Evolutionary conservation across 2,888 invertebrate species (phyloP).

Genomic region (Standfussiana lucernea): DNA sequence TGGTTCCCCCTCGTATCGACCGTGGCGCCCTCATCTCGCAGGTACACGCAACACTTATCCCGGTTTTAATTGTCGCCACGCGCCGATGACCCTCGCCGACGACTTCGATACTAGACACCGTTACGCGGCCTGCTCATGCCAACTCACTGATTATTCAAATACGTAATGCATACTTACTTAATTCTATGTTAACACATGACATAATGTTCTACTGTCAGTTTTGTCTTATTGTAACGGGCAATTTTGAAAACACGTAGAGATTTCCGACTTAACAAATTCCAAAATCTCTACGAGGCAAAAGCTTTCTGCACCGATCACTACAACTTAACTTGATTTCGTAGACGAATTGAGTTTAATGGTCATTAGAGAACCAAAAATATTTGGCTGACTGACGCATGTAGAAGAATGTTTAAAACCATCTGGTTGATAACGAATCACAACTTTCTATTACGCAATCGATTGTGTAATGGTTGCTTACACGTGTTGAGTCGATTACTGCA

Average conservation of each 20-base stretch:
- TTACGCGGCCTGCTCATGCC: constrained; percentile 71
- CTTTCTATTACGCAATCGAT: constrained; percentile 75
- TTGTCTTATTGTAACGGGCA: constrained; percentile 13
- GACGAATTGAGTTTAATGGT: constrained; percentile 19
- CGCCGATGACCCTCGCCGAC: constrained; percentile 85
- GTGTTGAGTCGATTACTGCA: constrained; percentile 73
- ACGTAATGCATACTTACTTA: constrained; percentile 48
- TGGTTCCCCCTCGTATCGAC: constrained; percentile 85
- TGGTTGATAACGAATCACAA: constrained; percentile 73
- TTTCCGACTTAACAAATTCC: background rate
- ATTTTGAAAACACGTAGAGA: background rate
- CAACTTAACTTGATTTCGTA: constrained; percentile 8
- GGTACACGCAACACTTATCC: constrained; percentile 90
- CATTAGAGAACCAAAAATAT: constrained; percentile 53
- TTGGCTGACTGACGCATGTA: constrained; percentile 50
- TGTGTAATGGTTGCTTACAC: constrained; percentile 77
- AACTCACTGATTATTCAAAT: constrained; percentile 72
- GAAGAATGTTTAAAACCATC: constrained; percentile 65
- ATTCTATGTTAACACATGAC: constrained; percentile 22
- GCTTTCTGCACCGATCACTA: background rate
- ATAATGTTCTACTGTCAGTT: constrained; percentile 30
- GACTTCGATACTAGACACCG: constrained; percentile 73
- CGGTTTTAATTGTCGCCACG: constrained; percentile 90
- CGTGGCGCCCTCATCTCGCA: constrained; percentile 89
- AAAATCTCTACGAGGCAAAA: background rate